Conservation (phyloP, 2,113 vertebrate genomes). For the Tauraco erythrolophus region DNA sequence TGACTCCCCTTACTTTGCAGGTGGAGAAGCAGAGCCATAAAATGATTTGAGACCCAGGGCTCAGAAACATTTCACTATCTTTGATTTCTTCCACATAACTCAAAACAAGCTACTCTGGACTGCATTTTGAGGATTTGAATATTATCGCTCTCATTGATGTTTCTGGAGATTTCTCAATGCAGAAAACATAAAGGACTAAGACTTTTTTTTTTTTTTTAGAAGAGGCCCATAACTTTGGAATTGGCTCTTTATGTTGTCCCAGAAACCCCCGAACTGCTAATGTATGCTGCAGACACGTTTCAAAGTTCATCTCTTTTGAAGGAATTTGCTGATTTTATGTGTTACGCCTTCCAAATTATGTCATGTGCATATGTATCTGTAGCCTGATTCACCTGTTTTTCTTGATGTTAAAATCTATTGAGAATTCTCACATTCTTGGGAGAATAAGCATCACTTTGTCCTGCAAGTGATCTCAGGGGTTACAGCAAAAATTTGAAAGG, state of each 20-base stretch:
- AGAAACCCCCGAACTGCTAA: background rate
- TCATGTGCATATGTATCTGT: background rate
- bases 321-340: background rate
- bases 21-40: background rate
- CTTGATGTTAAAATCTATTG: background rate
- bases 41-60: background rate
- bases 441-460: background rate
- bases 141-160: background rate
- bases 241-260: background rate
- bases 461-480: background rate
- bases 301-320: background rate
- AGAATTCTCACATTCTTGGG: background rate
- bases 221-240: background rate
- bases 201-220: background rate
- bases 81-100: background rate
- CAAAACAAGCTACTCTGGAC: background rate
- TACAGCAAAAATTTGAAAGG: constrained; percentile 19
- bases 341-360: background rate
- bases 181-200: background rate
- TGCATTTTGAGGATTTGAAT: background rate
- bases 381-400: background rate
- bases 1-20: background rate
- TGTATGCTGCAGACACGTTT: background rate
- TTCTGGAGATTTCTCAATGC: background rate
- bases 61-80: rapidly evolving